These are phyloP conservation scores for Copidosoma aretas DNA, from an alignment of 2,888 invertebrate genomes.

Conservation along the genomic window DNA sequence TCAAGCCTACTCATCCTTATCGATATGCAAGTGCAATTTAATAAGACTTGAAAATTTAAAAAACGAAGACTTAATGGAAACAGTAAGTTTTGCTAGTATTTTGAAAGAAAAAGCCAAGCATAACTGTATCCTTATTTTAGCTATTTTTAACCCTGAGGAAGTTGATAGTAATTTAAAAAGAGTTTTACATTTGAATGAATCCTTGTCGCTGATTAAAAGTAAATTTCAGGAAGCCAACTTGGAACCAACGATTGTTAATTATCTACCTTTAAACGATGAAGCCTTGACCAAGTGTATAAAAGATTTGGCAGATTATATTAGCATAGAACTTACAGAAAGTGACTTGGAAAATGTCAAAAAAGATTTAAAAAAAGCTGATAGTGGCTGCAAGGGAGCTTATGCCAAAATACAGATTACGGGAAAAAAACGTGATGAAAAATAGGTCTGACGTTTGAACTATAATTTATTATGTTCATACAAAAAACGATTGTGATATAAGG, in stretches of 20 bases:
- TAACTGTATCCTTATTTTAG: conserved; percentile 49
- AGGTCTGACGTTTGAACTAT: no score
- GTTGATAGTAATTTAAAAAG: conserved; percentile 42
- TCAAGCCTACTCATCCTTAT: conserved; percentile 40
- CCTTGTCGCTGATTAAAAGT: conserved; percentile 40
- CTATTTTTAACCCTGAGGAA: conserved; percentile 52
- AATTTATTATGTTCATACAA: not conserved
- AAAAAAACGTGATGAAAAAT: conserved; percentile 6
- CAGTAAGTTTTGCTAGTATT: conserved; percentile 42
- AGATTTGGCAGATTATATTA: conserved; percentile 46
- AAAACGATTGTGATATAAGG: conserved; percentile 5
- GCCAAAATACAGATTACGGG: conserved; percentile 50
- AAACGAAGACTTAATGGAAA: conserved; percentile 44
- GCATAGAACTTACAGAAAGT: conserved; percentile 43
- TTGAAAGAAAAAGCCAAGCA: conserved; percentile 37
- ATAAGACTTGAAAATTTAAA: conserved; percentile 55
- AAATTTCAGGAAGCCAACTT: conserved; percentile 40
- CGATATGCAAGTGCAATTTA: conserved; percentile 50
- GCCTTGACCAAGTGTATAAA: conserved; percentile 51
- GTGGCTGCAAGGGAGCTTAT: conserved; percentile 58
- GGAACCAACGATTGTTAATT: conserved; percentile 45
- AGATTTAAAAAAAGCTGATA: conserved; percentile 45
- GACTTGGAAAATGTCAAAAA: conserved; percentile 47
- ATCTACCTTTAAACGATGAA: conserved; percentile 45
- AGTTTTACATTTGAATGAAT: conserved; percentile 43